Base-by-base conservation (phyloP, 2,113 vertebrate genomes). In the Perca flavescens region DNA sequence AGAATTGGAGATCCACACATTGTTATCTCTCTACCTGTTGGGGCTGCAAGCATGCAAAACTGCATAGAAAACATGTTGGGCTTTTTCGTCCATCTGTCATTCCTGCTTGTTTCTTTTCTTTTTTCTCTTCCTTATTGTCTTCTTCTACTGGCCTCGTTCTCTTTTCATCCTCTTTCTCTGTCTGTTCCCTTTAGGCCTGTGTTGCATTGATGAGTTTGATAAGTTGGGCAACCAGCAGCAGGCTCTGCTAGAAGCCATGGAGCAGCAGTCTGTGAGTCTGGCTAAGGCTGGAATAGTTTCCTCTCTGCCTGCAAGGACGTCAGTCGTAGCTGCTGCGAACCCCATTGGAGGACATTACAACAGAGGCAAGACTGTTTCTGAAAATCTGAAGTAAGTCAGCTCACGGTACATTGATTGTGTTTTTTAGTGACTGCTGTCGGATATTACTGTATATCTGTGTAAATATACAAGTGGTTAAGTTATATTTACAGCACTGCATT, bases 201-300 rank as follows among this genome's bases (percentile, higher is more conserved):
- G 98, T 93, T 99, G 98, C 92, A 99, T 99, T 81, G 98, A 99
- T 91, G 98, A 99, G 90, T 99, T 99, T 95, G 98, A 99, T 93
- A 99, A 99, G 93, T 96, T 99, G 97, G 97, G 97, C 10, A 96
- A 86, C 89, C 98, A 99, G 74, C 97, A 99, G 86, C 98, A 99
- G 93, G 98, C 98, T 66, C 93, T 99, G 80, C 53, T 99, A 43
- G 98, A 99, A 91, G 98, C 98, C 69, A 99, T 99, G 98, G 98
- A 99, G 70, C 98, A 99, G 93, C 98, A 99, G 86, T 97, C 96
- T 66, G 99, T 99, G 84, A 99, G 98, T 83, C 95, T 99, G 86
- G 98, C 98, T 5, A 99, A 99, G 84, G 98, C 98, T 76, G 98
- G 98, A 6, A 96, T 99, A 53, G 97, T 99, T 46, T 99, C 97